A percentile compares a stretch with the other conserved stretches of the same genome.
Evolutionary conservation across 1,140 invertebrate species (phyloP).

Genomic region (Lepidurus couesii): DNA sequence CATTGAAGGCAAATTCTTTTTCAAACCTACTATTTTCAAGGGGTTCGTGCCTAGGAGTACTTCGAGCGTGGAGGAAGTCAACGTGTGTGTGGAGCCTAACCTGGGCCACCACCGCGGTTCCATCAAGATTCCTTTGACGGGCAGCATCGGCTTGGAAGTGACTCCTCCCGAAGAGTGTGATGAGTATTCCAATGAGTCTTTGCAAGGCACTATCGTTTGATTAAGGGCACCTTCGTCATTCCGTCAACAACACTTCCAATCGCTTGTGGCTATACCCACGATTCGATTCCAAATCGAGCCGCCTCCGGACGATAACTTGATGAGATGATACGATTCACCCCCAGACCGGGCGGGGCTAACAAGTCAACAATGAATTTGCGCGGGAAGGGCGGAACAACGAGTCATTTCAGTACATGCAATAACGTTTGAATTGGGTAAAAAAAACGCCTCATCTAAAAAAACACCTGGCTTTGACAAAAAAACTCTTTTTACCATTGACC

Average conservation of each 20-base stretch:
- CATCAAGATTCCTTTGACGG: slow-evolving; percentile 76
- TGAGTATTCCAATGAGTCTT: slow-evolving; percentile 30
- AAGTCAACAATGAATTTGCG: neutral
- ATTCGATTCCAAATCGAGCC: slow-evolving; percentile 15
- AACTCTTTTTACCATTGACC: too few species aligned
- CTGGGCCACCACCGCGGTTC: slow-evolving; percentile 42
- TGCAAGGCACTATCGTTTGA: slow-evolving; percentile 34
- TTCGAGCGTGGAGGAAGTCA: slow-evolving; percentile 32
- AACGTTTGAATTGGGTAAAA: too few species aligned
- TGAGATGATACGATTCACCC: neutral
- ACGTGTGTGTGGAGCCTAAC: slow-evolving; percentile 24
- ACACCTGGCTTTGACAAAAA: too few species aligned
- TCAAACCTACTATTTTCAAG: slow-evolving; percentile 35
- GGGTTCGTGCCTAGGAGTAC: slow-evolving; percentile 42
- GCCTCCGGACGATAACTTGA: neutral
- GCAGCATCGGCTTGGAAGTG: slow-evolving; percentile 76
- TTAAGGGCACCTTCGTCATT: neutral
- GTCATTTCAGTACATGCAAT: too few species aligned
- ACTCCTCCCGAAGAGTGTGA: slow-evolving; percentile 66
- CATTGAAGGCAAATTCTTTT: neutral
- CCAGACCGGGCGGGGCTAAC: neutral
- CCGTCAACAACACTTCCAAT: neutral
- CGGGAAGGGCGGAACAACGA: neutral
- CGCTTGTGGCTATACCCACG: neutral
- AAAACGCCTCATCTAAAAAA: too few species aligned